Evolutionary conservation across 2,888 invertebrate genomes (phyloP).

Genomic region (Myopa tessellatipennis): DNA sequence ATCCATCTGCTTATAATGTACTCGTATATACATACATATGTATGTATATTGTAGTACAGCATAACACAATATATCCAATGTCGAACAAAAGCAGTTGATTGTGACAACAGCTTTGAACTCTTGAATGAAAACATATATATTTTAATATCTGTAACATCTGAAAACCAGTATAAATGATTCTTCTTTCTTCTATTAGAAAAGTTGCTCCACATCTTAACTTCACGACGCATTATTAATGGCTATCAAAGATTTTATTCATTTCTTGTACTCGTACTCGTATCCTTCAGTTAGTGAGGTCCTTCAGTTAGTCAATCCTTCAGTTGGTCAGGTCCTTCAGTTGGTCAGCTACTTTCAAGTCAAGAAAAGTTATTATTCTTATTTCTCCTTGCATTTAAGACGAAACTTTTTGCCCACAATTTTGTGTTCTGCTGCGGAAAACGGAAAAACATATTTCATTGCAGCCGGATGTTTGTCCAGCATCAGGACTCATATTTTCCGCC

Average conservation of each 20-base stretch:
- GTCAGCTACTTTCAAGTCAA: not conserved
- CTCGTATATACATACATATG: no score
- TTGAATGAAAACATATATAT: not conserved
- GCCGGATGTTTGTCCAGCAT: slow-evolving; percentile 41
- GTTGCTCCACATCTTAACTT: no score
- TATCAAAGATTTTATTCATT: no score
- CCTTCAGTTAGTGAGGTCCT: no score
- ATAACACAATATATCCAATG: no score
- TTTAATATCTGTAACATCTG: not conserved
- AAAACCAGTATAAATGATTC: not conserved
- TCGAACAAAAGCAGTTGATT: not conserved
- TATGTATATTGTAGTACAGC: no score
- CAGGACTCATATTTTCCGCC: slow-evolving; percentile 38
- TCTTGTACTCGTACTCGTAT: no score
- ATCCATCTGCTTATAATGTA: no score
- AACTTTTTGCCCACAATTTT: slow-evolving; percentile 5
- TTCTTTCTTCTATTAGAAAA: not conserved
- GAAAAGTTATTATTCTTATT: not conserved
- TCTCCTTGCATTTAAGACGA: not conserved
- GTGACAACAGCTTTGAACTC: not conserved
- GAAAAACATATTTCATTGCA: slow-evolving; percentile 39
- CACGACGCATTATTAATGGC: no score
- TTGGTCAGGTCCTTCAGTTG: not conserved
- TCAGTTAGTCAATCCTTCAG: not conserved
- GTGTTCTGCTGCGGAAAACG: slow-evolving; percentile 7